Evolutionary conservation across 2,888 invertebrate species (phyloP), one percentile per base, ranked within the genome.

Genomic region (Merodon equestris): DNA sequence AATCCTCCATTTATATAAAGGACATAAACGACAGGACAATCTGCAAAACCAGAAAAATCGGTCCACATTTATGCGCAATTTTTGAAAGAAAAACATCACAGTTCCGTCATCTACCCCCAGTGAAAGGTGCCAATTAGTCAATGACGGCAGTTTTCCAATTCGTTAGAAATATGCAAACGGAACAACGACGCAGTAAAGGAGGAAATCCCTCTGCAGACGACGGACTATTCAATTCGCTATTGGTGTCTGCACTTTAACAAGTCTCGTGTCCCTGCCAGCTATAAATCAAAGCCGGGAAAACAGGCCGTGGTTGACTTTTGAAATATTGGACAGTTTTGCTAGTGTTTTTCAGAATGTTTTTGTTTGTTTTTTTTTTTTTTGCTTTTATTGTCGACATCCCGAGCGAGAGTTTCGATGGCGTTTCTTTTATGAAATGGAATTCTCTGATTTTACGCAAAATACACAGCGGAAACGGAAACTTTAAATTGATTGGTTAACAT

Each of bases 401-500:
- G 5, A 40, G 5, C 40, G 7, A 27, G 47, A 50, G 50, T 38
- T 14, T 38, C 44, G 53, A 19, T 50, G 53, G 10, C 64, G 74
- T 56, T 79, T 79, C 79, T 79, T 79, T 79, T 64, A 79, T 79
- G 60, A 68, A 70, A 74, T 74, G 74, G 70, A 74, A 68, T 79
- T 79, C 74, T 73, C 74, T 79, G 79, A 79, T 79, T 79, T 79
- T 68, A 74, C 74, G 79, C 70, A 79, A 79, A 27, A 79, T 79
- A 79, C 60, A 73, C 68, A 74, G 47, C 68, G 74, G 74, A 79
- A 79, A 79, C 79, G 79, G 74, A 79, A 79, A 79, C 74, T 79
- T 79, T 79, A 79, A 79, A 79, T 79, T 79, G 79, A 79, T 79
- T 79, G 79, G 79, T 79, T 79, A 79, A 74, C 79, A 74, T 79